Base-by-base conservation (phyloP, 2,888 invertebrate species). In the Operophtera brumata region DNA sequence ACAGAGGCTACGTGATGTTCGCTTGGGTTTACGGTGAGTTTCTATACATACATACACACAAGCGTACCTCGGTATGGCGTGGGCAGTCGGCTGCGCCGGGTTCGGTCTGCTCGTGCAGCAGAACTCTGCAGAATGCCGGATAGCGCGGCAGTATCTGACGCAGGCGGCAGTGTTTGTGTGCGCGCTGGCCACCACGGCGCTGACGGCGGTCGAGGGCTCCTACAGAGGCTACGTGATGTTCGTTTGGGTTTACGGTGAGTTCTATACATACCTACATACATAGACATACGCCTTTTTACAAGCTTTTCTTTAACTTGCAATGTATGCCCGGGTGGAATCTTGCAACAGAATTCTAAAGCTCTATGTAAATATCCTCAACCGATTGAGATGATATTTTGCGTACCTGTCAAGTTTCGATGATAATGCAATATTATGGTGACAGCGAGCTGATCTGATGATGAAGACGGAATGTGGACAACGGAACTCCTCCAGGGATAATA, bases 51-150 rank as follows among this genome's bases (percentile, higher is more conserved):
- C n/a, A n/a, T n/a, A n/a, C n/a, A n/a, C n/a, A n/a, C 95, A 96
- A 79, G 92, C 94, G 41, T 95, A 95, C 79, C 90, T 96, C 42
- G 96, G 96, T 2, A 82, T 96, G 5, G 96, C 96, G 0, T 96
- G 96, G 94, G 93, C 95, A 0, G 91, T 96, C 0, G 96, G 97
- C 1, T 95, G 96, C 71, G 92, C 93, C 3, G 93, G 94, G 0
- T 96, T 96, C 75, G 96, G 96, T 30, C 91, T 95, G 51, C 90
- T 97, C 46, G 95, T 96, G n/a, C 93, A 96, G 2, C 94, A 94
- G 75, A 95, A 95, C 75, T 95, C 94, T 39, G 94, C 94, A 11
- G 96, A 96, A 76, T 97, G 96, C 77, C 92, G 96, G 44, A 96
- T 97, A 53, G 96, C 96, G 0, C 91, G 96, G 47, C 96, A 96